Percentiles rank a stretch among this genome's conserved stretches.
These are phyloP conservation scores for Oostethus manadensis DNA, from an alignment of 2,113 vertebrate species.

Conservation along the genomic window DNA sequence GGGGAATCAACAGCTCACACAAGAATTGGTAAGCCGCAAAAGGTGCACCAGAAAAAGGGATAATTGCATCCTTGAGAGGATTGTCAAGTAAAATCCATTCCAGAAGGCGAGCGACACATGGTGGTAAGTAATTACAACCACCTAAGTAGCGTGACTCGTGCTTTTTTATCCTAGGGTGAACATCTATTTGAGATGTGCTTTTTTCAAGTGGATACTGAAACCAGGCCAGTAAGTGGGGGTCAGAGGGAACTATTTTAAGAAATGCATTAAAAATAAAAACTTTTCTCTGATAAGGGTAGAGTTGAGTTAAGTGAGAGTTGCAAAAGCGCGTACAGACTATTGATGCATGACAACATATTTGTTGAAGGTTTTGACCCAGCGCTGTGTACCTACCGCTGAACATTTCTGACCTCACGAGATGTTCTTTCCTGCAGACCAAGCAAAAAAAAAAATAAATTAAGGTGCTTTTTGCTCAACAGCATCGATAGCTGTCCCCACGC, in stretches of 20 bases:
- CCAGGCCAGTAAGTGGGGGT: no score
- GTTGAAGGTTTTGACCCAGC: background rate
- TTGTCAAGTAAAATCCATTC: no score
- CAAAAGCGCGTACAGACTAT: no score
- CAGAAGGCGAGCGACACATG: no score
- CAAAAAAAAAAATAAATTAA: background rate
- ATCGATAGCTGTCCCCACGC: slow-evolving; percentile 18
- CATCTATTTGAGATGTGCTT: background rate
- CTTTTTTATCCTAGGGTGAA: background rate
- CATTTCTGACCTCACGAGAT: background rate
- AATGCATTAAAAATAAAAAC: background rate
- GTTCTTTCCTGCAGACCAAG: slow-evolving; percentile 3
- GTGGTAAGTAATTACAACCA: no score
- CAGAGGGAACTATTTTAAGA: background rate
- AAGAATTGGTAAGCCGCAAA: no score
- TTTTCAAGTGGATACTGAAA: background rate
- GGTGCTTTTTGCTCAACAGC: slow-evolving; percentile 12
- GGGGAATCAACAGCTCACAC: no score
- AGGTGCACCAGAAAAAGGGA: no score
- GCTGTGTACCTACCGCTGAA: background rate
- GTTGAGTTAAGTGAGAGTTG: no score
- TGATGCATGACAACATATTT: background rate
- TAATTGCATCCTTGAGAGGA: no score
- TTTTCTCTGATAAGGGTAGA: no score
- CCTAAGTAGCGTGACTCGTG: no score